Conservation (phyloP, 2,888 invertebrate species). For the Euphydryas editha region DNA sequence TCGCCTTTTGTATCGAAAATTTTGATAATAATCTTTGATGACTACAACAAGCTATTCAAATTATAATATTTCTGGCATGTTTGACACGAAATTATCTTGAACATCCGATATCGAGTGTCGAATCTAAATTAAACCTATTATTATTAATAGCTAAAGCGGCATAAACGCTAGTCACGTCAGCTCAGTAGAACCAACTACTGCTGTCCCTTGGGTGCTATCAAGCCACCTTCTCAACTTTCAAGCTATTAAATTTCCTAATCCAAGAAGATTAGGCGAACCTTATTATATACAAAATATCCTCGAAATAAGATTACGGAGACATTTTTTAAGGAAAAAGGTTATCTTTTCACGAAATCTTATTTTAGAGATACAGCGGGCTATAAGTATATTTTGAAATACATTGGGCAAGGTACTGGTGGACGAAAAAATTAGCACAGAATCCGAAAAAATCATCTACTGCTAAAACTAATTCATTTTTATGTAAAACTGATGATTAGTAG, state of each 20-base stretch:
- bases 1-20: neutral
- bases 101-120: constrained; percentile 7
- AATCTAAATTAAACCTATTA: constrained; percentile 11
- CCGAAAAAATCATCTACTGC: no score
- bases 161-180: constrained; percentile 1
- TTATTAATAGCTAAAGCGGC: constrained; percentile 5
- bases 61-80: constrained; percentile 7
- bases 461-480: no score
- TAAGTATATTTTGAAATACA: no score
- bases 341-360: no score
- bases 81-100: constrained; percentile 11
- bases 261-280: neutral
- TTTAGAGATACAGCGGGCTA: no score
- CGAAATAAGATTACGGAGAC: no score
- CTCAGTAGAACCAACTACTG: neutral
- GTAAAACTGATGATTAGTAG: no score
- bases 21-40: constrained; percentile 4
- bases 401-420: no score
- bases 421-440: no score
- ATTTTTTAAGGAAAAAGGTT: no score
- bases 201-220: constrained; percentile 1
- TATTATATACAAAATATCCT: neutral
- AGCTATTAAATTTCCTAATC: neutral
- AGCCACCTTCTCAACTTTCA: neutral
- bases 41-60: neutral